Evolutionary conservation across 1,140 invertebrate species (phyloP), one percentile per base, ranked within the genome.

Genomic region (Drosophila repletoides): DNA sequence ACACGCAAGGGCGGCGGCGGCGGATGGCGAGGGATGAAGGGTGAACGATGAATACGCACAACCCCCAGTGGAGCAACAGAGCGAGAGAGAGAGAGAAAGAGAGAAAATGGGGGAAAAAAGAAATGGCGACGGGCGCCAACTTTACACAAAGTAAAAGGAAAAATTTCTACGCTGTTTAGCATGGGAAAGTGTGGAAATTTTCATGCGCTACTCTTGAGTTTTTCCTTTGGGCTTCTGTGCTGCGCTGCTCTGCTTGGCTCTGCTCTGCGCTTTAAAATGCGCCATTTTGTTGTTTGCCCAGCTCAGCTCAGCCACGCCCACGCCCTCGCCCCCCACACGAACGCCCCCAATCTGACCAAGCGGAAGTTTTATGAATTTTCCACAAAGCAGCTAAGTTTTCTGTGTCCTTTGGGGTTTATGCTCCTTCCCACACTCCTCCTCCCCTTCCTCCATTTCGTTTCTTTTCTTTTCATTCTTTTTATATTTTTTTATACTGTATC

Each of bases 291-390:
- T 86, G 80, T 84, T 84, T 84, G 75, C 81, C 28, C 36, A 49
- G 45, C 1, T 14, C 38, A 56, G 51, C n/a, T 45, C 33, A 64
- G 33, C 38, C 55, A 33, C 48, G 46, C 43, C 66, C 53, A 29
- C 15, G 28, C 9, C 12, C 26, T 3, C 9, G 10, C 6, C 7
- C 9, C 0, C 19, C n/a, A 3, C 19, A 5, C 19, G 12, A 29
- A 7, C 22, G 5, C 21, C 60, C n/a, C 36, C 31, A 49, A 64
- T 41, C 45, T 66, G 61, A 61, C 59, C 79, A 75, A 84, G 72
- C 80, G 80, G 80, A 86, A 86, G 80, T 86, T 86, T 86, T 86
- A 86, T 86, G 80, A 86, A 86, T 86, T 86, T 80, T 69, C 55
- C 63, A 86, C 80, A 86, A 86, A 86, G 80, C 80, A 75, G 60